These are phyloP conservation scores for Meleagris gallopavo DNA, from an alignment of 2,113 vertebrate species.

Conservation along the genomic window DNA sequence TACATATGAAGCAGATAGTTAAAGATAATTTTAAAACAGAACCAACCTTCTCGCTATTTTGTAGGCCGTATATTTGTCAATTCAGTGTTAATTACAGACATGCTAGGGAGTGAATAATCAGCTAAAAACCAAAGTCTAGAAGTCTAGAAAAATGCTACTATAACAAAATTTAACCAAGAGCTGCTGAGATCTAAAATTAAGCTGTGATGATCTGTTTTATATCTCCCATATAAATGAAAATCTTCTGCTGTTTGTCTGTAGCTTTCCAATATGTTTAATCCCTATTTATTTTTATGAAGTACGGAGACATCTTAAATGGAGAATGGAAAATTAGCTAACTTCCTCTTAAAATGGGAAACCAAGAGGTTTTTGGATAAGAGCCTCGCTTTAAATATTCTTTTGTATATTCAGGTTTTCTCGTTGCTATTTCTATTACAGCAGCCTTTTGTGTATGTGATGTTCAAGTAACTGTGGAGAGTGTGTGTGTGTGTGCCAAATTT, in stretches of 20 bases:
- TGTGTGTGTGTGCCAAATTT: not conserved
- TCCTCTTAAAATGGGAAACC: not conserved
- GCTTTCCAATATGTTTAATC: not conserved
- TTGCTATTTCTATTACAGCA: not conserved
- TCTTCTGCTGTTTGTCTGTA: not conserved
- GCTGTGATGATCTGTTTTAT: not conserved
- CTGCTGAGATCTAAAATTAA: not conserved
- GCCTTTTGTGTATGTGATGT: not conserved
- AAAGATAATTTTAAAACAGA: slow-evolving; percentile 1
- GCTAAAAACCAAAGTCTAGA: not conserved
- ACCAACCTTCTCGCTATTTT: not conserved
- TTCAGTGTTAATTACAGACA: not conserved
- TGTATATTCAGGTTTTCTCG: not conserved
- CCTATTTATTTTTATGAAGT: not conserved
- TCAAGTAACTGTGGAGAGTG: not conserved
- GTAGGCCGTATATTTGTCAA: not conserved
- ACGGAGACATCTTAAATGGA: not conserved
- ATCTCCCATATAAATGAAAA: not conserved
- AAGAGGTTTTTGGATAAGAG: not conserved
- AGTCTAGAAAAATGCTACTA: not conserved
- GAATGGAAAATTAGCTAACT: not conserved
- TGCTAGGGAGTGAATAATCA: not conserved
- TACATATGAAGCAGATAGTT: slow-evolving; percentile 8
- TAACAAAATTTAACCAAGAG: not conserved
- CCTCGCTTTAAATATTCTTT: not conserved